These are phyloP conservation scores for Tipula unca DNA, from an alignment of 2,888 invertebrate genomes.

Conservation along the genomic window DNA sequence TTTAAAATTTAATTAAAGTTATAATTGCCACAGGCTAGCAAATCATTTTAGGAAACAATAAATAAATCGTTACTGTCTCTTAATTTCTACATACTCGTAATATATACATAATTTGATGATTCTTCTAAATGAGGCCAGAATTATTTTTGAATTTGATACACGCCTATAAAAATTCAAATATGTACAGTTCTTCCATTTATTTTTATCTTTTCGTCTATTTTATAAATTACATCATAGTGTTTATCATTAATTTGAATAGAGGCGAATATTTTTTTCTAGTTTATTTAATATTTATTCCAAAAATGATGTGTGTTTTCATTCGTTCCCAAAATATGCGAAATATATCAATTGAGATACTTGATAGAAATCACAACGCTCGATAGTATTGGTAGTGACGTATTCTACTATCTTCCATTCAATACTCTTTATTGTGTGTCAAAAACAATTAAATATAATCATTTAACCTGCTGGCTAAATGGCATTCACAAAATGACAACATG, in stretches of 20 bases:
- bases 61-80: neutral
- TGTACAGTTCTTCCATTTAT: neutral
- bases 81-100: neutral
- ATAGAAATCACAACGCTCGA: neutral
- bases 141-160: neutral
- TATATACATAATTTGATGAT: neutral
- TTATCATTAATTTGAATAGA: neutral
- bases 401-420: neutral
- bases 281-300: neutral
- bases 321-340: neutral
- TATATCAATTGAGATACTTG: neutral
- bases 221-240: neutral
- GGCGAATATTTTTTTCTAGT: neutral
- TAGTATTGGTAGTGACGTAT: neutral
- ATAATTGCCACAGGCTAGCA: neutral
- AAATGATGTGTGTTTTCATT: neutral
- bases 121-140: neutral
- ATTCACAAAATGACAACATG: neutral
- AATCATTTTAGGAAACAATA: neutral
- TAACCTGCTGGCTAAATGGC: neutral
- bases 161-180: neutral
- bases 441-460: neutral
- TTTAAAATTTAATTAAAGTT: neutral
- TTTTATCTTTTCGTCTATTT: neutral
- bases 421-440: neutral